Evolutionary conservation across 1,140 invertebrate genomes (phyloP).

Genomic region (Ylistrum balloti): DNA sequence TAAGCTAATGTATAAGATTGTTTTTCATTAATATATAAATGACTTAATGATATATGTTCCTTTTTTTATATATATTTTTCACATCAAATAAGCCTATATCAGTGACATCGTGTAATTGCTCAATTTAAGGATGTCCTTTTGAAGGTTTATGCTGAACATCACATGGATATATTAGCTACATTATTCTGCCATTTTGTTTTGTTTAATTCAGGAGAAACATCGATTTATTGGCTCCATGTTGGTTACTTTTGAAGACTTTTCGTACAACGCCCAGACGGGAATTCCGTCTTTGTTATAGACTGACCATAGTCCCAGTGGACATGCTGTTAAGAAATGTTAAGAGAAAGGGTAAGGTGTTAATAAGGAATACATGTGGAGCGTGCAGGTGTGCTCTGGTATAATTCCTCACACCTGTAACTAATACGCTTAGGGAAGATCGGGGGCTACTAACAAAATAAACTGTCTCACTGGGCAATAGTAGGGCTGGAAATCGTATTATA

Average conservation of each 20-base stretch:
- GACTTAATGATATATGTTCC: too few species aligned
- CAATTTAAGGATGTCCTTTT: neutral
- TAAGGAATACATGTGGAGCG: constrained; percentile 54
- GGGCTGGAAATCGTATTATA: too few species aligned
- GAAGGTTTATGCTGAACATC: neutral
- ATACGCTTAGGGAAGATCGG: constrained; percentile 47
- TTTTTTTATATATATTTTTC: too few species aligned
- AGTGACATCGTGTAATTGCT: neutral
- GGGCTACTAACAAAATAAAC: constrained; percentile 4
- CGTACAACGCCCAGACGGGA: neutral
- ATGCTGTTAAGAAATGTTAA: constrained; percentile 6
- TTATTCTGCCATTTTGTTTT: neutral
- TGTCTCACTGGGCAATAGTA: neutral
- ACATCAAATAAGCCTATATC: too few species aligned
- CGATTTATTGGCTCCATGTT: neutral
- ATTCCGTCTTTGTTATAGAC: constrained; percentile 6
- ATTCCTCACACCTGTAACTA: constrained; percentile 63
- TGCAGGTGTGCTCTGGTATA: constrained; percentile 64
- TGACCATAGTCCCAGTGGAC: constrained; percentile 12
- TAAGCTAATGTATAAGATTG: too few species aligned
- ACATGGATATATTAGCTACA: neutral
- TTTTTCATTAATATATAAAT: too few species aligned
- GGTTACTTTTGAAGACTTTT: neutral
- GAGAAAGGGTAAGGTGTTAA: constrained; percentile 33
- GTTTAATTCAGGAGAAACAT: constrained; percentile 8